These are phyloP conservation scores for Dusona sp. DNA, from an alignment of 2,888 invertebrate species.

Conservation along the genomic window DNA sequence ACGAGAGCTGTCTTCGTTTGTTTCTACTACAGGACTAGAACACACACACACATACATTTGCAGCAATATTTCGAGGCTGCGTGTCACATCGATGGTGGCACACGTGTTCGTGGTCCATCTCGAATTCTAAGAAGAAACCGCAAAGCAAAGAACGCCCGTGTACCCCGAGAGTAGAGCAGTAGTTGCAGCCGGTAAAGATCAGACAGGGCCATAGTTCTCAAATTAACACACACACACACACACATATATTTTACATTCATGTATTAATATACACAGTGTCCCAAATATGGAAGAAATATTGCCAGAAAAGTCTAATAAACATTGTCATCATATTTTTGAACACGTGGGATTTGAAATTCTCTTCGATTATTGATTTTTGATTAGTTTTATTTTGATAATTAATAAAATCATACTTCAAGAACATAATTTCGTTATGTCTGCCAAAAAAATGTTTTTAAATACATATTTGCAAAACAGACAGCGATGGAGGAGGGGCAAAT, in stretches of 20 bases:
- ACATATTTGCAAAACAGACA: no score
- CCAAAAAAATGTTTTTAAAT: no score
- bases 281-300: neutral
- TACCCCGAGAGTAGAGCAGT: constrained; percentile 34
- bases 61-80: constrained; percentile 32
- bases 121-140: constrained; percentile 54
- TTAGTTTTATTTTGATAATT: neutral
- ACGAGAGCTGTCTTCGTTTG: constrained; percentile 37
- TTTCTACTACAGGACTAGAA: constrained; percentile 9
- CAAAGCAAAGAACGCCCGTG: neutral
- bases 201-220: constrained; percentile 24
- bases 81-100: constrained; percentile 35
- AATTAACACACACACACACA: neutral
- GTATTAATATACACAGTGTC: neutral
- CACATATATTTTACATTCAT: neutral
- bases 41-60: constrained; percentile 11
- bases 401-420: neutral
- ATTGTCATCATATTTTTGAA: neutral
- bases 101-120: constrained; percentile 49
- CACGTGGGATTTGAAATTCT: no score
- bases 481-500: no score
- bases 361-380: no score
- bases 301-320: neutral
- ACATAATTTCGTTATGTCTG: no score
- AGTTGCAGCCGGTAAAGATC: constrained; percentile 51